phyloP scores from a whole-genome alignment of 2,888 invertebrate species.

The Ametastegia equiseti region DNA sequence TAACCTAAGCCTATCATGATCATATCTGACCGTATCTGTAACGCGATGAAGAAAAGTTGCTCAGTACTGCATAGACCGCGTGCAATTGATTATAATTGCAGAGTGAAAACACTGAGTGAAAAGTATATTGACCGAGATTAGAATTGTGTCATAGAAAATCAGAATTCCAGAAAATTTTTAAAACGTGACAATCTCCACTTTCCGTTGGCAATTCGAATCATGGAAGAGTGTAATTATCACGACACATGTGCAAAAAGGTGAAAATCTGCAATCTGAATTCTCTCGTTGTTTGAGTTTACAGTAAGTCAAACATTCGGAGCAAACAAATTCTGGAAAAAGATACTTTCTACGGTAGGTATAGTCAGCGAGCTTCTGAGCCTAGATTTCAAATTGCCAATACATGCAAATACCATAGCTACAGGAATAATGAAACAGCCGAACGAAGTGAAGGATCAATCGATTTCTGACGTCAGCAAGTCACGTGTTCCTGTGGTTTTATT shows the following conservation, averaged over 20 bases:
- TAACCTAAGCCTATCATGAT: background rate
- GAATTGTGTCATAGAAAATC: background rate
- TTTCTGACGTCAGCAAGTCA: slow-evolving; percentile 24
- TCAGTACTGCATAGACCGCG: background rate
- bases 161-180: background rate
- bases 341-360: background rate
- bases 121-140: background rate
- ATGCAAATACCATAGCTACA: background rate
- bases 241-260: too few species aligned
- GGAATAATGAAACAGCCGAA: background rate
- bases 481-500: slow-evolving; percentile 4
- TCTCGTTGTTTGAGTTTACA: too few species aligned
- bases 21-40: background rate
- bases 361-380: background rate
- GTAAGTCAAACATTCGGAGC: background rate
- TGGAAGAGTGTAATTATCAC: background rate
- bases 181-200: background rate
- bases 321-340: background rate
- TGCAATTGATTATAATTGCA: background rate
- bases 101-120: background rate
- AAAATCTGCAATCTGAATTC: too few species aligned
- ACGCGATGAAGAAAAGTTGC: too few species aligned
- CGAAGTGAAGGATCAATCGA: slow-evolving; percentile 9
- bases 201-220: background rate
- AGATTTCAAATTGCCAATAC: background rate